A percentile compares a stretch with the other conserved stretches of the same genome.
These are phyloP conservation scores for Felis catus DNA, from an alignment of 2,113 vertebrate genomes.

Conservation along the genomic window F.catus_Fca126_mat1.0 CM031428.1:53608001-53608500, in stretches of 20 bases:
- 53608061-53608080: background rate
- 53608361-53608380: background rate
- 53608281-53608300: background rate
- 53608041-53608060: background rate
- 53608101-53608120: background rate
- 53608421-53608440: conserved; percentile 57
- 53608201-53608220: fast-evolving
- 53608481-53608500: background rate
- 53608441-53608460: conserved; percentile 66
- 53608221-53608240: background rate
- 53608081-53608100: background rate
- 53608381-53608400: conserved; percentile 54
- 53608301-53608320: background rate
- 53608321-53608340: background rate
- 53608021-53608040: background rate
- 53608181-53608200: background rate
- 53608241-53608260: background rate
- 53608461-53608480: background rate
- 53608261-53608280: conserved; percentile 37
- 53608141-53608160: background rate
- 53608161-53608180: background rate
- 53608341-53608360: conserved; percentile 20
- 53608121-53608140: background rate
- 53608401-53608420: conserved; percentile 65
- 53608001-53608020: background rate